Base-by-base conservation (phyloP, 2,888 invertebrate genomes). In the Cetonia aurata region DNA sequence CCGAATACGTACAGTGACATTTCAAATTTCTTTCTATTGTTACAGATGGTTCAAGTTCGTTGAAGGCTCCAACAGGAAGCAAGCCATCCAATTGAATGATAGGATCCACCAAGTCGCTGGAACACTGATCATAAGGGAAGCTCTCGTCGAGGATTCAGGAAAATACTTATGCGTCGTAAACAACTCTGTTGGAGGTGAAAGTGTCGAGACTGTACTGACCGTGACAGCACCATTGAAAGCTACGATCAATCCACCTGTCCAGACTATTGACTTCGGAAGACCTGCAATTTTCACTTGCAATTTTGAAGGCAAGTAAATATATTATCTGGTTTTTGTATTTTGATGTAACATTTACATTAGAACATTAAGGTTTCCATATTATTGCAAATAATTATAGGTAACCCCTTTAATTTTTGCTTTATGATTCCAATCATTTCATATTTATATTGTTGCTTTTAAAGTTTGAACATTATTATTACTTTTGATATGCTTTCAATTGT, bases 1-100 rank as follows among this genome's bases (percentile, higher is more conserved):
- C 25, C 17, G 6, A 19, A 10, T 4, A 52, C 25, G 25, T 19
- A 1, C 25, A 19, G 10, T 10, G 6, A 19, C 19, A 52, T 42
- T 42, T 46, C 25, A 59, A 19, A 17, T 42, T 42, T 15, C 1
- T 33, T n/a, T 48, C 67, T 46, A 6, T 89, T 88, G 88, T 92
- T 93, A 12, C 91, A 96, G 96, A 88, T 96, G 96, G 96, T 96
- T 94, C 86, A 96, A 96, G 84, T 96, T 96, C 85, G 91, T 95
- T 79, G 96, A 96, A 78, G 95, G 95, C 66, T 93, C 94, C 0
- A 90, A 91, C 3, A 89, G 94, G 67, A 94, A 95, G 82, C 94
- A 94, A 83, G 93, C 94, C n/a, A 95, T 96, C n/a, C 89, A 91
- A 44, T 86, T 96, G 75, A 93, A 95, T 82, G 96, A 96, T 73